Percentiles rank a stretch among this genome's conserved stretches.
Conservation (phyloP, 2,888 invertebrate species). For the Rotaria sp. region DNA sequence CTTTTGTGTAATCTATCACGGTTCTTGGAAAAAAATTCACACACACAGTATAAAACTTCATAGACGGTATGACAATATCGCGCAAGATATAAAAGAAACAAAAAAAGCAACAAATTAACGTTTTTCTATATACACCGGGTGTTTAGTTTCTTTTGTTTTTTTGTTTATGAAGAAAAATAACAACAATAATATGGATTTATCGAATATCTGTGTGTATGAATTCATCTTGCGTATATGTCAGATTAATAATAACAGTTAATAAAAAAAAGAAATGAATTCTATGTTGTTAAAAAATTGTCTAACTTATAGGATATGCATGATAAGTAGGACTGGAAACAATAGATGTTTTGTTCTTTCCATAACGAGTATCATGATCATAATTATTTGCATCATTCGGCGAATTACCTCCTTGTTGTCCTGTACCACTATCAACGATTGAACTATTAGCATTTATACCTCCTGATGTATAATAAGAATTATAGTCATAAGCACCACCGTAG, state of each 20-base stretch:
- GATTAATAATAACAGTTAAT: not conserved
- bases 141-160: not conserved
- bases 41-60: not conserved
- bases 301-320: not conserved
- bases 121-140: conserved; percentile 10
- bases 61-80: conserved; percentile 8
- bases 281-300: not conserved
- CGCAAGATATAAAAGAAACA: conserved; percentile 7
- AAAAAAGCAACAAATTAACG: conserved; percentile 13
- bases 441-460: too few relatives aligned
- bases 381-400: not conserved
- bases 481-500: not conserved
- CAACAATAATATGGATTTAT: conserved; percentile 10
- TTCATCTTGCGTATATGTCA: not conserved
- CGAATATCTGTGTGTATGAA: not conserved
- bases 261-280: not conserved
- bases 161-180: conserved; percentile 11
- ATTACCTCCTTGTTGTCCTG: not conserved
- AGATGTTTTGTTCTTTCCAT: conserved; percentile 5
- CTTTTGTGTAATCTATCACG: not conserved
- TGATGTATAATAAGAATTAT: not conserved
- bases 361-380: conserved; percentile 17
- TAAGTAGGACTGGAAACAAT: not conserved
- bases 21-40: not conserved
- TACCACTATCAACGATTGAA: not conserved